Evolutionary conservation across 2,888 invertebrate genomes (phyloP).

Genomic region (Alloplasta piceator): DNA sequence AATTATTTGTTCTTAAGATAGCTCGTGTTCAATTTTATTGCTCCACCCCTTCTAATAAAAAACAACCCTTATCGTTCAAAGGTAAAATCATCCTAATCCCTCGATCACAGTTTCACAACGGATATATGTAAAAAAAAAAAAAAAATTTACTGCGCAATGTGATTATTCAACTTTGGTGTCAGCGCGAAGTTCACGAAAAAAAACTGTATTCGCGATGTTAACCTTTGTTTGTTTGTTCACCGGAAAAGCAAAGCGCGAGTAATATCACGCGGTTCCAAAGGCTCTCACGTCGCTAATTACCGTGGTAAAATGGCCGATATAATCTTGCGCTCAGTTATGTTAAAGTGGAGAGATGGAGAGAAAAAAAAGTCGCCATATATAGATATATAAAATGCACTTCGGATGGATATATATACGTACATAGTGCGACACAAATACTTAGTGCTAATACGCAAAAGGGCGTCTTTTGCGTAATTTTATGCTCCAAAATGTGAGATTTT

Average conservation of each 20-base stretch:
- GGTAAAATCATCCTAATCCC: neutral
- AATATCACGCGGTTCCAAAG: conserved; percentile 46
- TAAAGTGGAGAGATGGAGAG: conserved; percentile 18
- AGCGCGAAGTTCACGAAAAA: neutral
- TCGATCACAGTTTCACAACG: neutral
- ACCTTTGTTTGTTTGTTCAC: conserved; percentile 11
- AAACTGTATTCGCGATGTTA: neutral
- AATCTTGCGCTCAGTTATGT: conserved; percentile 59
- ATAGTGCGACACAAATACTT: too few species aligned
- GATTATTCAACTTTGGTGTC: neutral
- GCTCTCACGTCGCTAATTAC: conserved; percentile 73
- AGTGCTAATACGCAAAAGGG: too few species aligned
- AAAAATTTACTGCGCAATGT: neutral
- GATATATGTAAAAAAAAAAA: neutral
- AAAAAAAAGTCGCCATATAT: neutral
- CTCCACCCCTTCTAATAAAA: too few species aligned
- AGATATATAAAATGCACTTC: neutral
- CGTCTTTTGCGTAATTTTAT: too few species aligned
- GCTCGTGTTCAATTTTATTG: too few species aligned
- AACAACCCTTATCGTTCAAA: too few species aligned
- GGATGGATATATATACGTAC: neutral
- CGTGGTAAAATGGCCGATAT: conserved; percentile 79
- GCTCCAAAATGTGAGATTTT: too few species aligned
- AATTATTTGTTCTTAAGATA: too few species aligned
- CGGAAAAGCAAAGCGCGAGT: conserved; percentile 56